phyloP scores from a whole-genome alignment of 2,113 vertebrate species.

The Oreotrochilus melanogaster region DNA sequence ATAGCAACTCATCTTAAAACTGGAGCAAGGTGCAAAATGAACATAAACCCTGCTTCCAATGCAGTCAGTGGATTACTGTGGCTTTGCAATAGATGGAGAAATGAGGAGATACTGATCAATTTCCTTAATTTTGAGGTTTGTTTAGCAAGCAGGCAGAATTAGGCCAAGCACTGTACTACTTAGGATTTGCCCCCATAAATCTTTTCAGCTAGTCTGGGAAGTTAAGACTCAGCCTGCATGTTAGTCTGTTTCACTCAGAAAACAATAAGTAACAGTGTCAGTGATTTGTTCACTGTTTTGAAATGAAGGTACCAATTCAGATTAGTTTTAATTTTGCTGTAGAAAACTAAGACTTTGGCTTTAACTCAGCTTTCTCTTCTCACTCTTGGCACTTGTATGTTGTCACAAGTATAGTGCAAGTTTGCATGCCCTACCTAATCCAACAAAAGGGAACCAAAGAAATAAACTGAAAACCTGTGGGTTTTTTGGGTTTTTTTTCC shows the following conservation, averaged over 20 bases:
- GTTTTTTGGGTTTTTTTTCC: not conserved
- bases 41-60: not conserved
- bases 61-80: not conserved
- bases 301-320: not conserved
- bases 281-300: not conserved
- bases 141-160: not conserved
- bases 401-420: not conserved
- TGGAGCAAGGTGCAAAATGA: constrained; percentile 2
- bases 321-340: not conserved
- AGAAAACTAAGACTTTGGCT: not conserved
- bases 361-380: not conserved
- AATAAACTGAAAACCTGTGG: not conserved
- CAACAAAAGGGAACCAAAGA: not conserved
- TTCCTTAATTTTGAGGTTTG: not conserved
- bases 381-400: not conserved
- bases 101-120: not conserved
- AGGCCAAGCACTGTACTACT: not conserved
- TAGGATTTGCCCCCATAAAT: not conserved
- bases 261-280: not conserved
- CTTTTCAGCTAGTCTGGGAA: not conserved
- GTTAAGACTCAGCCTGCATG: not conserved
- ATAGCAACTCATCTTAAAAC: not conserved
- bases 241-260: not conserved
- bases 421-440: not conserved
- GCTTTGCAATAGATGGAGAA: not conserved